Evolutionary conservation across 2,888 invertebrate species (phyloP), one percentile per base, ranked within the genome.

Genomic region (Cosmopolites sordidus): DNA sequence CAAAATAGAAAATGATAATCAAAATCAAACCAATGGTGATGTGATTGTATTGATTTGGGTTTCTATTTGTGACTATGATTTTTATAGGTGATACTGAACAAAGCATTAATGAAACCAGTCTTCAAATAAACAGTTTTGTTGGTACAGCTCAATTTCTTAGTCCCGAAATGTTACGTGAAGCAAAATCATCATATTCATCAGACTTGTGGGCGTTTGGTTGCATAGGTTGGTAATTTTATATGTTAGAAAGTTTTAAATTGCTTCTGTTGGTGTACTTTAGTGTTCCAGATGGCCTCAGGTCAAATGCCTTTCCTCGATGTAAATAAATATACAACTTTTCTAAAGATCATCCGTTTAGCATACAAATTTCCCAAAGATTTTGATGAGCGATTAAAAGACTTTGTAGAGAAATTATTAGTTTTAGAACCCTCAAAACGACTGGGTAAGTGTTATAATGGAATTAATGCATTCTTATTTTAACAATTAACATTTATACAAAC

Each of bases 61-160:
- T n/a, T n/a, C n/a, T n/a, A n/a, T n/a, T n/a, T n/a, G n/a, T n/a
- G n/a, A n/a, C n/a, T n/a, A n/a, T n/a, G n/a, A 11, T 33, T 5
- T 33, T 33, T 9, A 33, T 12, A 33, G 33, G 12, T 33, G 33
- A 12, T 33, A 73, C 72, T 29, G 66, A 60, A 48, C 63, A 58
- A 51, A 66, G 65, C 58, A 51, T 50, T 45, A 46, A 40, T 42
- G 49, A 48, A 51, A 52, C 58, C 52, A 76, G 79, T 49, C 76
- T 79, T n/a, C 38, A 49, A 49, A 48, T 54, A 43, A 52, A 51
- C 16, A 57, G 59, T 38, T 98, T 99, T 75, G 98, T 98, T 11
- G 99, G 99, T 45, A 99, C 98, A 9, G 97, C 99, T 1, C 97
- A 98, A 72, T 99, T 98, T 74, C 96, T 99, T 0, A 96, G 96